phyloP scores from a whole-genome alignment of 2,888 invertebrate species.

The Pheosia gnoma region DNA sequence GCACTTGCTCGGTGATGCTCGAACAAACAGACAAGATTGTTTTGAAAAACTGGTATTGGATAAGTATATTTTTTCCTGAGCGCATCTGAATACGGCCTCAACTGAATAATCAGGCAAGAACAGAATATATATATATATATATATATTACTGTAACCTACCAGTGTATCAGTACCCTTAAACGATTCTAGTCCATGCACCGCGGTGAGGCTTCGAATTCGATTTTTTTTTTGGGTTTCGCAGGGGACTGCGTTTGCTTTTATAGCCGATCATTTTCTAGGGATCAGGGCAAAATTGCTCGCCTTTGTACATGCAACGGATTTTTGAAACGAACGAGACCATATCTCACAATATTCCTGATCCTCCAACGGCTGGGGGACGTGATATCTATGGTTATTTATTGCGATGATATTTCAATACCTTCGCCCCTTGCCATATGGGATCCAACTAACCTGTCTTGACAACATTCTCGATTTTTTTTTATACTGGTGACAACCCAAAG shows the following conservation, averaged over 20 bases:
- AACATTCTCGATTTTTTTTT: background rate
- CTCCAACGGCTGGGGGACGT: constrained; percentile 33
- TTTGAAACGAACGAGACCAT: constrained; percentile 59
- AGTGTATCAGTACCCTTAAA: constrained; percentile 37
- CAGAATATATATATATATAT: too few species aligned
- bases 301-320: constrained; percentile 62
- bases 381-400: constrained; percentile 41
- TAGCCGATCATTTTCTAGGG: constrained; percentile 73
- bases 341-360: constrained; percentile 61
- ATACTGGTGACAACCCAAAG: too few species aligned
- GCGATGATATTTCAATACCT: constrained; percentile 14
- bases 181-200: constrained; percentile 58
- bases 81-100: too few species aligned
- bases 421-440: constrained; percentile 3
- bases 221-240: constrained; percentile 65
- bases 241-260: constrained; percentile 69
- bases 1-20: too few species aligned
- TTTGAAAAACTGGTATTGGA: too few species aligned
- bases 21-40: too few species aligned
- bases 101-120: background rate
- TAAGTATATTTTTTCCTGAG: too few species aligned
- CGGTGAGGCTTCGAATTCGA: constrained; percentile 61
- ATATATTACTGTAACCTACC: constrained; percentile 10
- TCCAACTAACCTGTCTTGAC: background rate
- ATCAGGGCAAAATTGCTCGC: constrained; percentile 73